phyloP scores from a whole-genome alignment of 2,113 vertebrate species.

The Gavia stellata region DNA sequence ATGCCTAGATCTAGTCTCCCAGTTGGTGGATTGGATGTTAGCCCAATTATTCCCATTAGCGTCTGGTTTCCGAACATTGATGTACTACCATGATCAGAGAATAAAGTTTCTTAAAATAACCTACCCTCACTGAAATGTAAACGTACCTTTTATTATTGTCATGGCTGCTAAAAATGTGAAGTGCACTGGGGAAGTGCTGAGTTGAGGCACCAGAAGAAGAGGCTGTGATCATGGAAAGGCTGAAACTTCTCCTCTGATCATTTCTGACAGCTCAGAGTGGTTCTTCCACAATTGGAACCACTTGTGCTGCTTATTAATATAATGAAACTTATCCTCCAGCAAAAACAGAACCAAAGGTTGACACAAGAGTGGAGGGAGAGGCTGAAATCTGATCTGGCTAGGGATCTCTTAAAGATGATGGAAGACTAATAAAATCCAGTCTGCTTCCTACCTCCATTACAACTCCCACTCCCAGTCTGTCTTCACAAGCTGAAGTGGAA shows the following conservation, averaged over 20 bases:
- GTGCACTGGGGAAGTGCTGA: slow-evolving; percentile 17
- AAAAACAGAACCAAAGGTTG: slow-evolving; percentile 62
- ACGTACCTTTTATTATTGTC: background rate
- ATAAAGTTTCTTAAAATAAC: slow-evolving; percentile 13
- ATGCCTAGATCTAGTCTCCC: background rate
- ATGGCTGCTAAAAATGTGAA: slow-evolving; percentile 12
- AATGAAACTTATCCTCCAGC: slow-evolving; percentile 69
- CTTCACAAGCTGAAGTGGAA: background rate
- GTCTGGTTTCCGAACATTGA: background rate
- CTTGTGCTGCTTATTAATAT: slow-evolving; percentile 67
- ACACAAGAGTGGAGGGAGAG: slow-evolving; percentile 48
- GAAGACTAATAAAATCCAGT: slow-evolving; percentile 68
- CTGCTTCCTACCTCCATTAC: slow-evolving; percentile 27
- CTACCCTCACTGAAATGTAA: background rate
- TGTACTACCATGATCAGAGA: background rate
- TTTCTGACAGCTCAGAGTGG: slow-evolving; percentile 64
- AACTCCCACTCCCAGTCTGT: slow-evolving; percentile 22
- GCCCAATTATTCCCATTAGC: slow-evolving; percentile 47
- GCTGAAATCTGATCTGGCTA: slow-evolving; percentile 63
- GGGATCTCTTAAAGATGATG: slow-evolving; percentile 64
- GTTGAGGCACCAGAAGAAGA: slow-evolving; percentile 52
- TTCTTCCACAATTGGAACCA: slow-evolving; percentile 66
- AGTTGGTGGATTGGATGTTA: background rate
- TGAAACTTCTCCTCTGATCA: slow-evolving; percentile 59
- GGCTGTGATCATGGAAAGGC: slow-evolving; percentile 37